Evolutionary conservation across 2,113 vertebrate genomes (phyloP), one percentile per base, ranked within the genome.

Genomic region (Istiophorus platypterus): DNA sequence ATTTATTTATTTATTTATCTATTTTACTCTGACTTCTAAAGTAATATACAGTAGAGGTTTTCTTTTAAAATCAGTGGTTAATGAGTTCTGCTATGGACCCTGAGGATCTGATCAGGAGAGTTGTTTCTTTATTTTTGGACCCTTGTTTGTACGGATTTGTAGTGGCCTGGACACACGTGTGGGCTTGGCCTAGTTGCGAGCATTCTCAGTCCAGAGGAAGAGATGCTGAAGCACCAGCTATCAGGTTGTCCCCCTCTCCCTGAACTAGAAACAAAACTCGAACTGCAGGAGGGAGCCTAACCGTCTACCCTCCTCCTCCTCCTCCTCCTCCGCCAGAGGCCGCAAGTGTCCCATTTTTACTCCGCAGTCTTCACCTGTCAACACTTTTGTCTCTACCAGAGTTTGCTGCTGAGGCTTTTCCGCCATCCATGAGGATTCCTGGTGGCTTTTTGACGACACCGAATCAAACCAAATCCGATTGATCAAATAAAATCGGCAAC

Each of bases 281-380:
- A 26, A 8, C 11, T 34, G 4, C 1, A 18, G 8, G 15, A 24
- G 12, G 85, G n/a, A n/a, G n/a, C n/a, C n/a, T n/a, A n/a, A n/a
- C n/a, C 6, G 31, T 6, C 31, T 6, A 3, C 31, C 31, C 31
- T 6, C 31, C 31, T 6, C 31, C 31, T 3, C 31, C 31, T 4
- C 31, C 31, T 34, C n/a, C n/a, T 34, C 31, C 31, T 34, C 83
- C 90, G 22, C 79, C 76, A 93, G 91, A 74, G 67, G 83, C 0
- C 83, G 42, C 77, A 66, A 57, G 57, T 42, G 72, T 64, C 8
- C 31, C 22, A 68, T 26, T 9, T 67, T 39, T 54, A 20, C 14
- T 41, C 6, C 3, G 2, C 0, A 1, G 1, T 12, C 2, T 7
- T 5, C 1, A n/a, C 3, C 0, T 42, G 14, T 69, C n/a, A 6